Evolutionary conservation across 2,113 vertebrate species (phyloP), one percentile per base, ranked within the genome.

Genomic region (Poeciliopsis retropinna): DNA sequence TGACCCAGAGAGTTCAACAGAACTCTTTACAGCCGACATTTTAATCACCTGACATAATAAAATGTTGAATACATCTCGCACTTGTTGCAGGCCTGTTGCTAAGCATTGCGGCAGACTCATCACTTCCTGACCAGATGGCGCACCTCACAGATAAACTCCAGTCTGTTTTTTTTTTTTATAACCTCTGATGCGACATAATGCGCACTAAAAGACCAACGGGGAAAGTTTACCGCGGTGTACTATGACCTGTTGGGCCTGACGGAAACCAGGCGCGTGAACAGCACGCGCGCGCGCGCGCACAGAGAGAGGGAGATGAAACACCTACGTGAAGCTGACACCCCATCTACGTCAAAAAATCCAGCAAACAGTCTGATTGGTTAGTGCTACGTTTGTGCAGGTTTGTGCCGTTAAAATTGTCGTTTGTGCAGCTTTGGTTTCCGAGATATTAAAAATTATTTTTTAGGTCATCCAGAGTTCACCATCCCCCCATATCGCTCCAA

Each of bases 231-330:
- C 72, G 54, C n/a, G 10, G 64, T 92, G 83, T 85, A 88, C 89
- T 90, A 76, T 91, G 89, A 91, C 91, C 88, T 92, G 91, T 88
- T 88, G 88, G 85, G 84, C 85, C 83, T 80, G 75, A 64, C 64
- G 37, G 69, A 89, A 82, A 80, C 62, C 57, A 54, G 57, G 31
- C 72, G n/a, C 66, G 34, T 71, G 65, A 64, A 30, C 9, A 12
- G 47, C n/a, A 11, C 34, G 0, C 34, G 10, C 34, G 34, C 34
- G 9, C 34, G 2, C 60, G 60, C 44, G 9, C 9, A 8, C 34
- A 1, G 1, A 10, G 30, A 31, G 30, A 31, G 30, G 4, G 30
- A 31, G 30, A 31, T n/a, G n/a, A n/a, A n/a, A n/a, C n/a, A n/a
- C n/a, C n/a, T n/a, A n/a, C n/a, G n/a, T n/a, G n/a, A n/a, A n/a